Conservation (phyloP, 2,797 vertebrate genomes). For the Gymnothorax javanicus region DNA sequence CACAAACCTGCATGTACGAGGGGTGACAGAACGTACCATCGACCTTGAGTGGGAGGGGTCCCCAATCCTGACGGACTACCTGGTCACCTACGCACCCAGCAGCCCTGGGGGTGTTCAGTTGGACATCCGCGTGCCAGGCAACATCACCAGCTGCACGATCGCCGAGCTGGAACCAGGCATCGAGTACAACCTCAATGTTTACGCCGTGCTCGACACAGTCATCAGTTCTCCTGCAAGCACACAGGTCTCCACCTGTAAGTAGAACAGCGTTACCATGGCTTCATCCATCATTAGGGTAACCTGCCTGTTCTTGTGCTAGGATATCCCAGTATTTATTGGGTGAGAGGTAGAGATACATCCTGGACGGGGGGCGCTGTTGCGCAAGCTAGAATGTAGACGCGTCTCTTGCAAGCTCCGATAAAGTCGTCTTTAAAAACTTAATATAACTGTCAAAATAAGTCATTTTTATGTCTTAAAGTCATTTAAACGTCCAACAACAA, state of each 20-base stretch:
- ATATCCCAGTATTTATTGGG: too few species aligned
- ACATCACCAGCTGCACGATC: slow-evolving; percentile 82
- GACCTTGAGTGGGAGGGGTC: slow-evolving; percentile 90
- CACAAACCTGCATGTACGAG: slow-evolving; percentile 80
- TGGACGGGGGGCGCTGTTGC: too few species aligned
- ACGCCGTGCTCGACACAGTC: slow-evolving; percentile 84
- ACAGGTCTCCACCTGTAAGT: slow-evolving; percentile 91
- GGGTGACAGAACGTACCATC: slow-evolving; percentile 82
- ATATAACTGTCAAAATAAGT: too few species aligned
- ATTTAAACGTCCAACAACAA: too few species aligned
- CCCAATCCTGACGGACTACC: slow-evolving; percentile 83
- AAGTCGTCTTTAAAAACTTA: too few species aligned
- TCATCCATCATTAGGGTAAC: not conserved
- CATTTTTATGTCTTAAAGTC: too few species aligned
- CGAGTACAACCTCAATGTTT: slow-evolving; percentile 92
- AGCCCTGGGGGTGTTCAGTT: slow-evolving; percentile 81
- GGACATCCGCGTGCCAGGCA: slow-evolving; percentile 88
- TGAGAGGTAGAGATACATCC: too few species aligned
- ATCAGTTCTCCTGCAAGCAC: slow-evolving; percentile 84
- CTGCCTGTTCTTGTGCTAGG: too few species aligned
- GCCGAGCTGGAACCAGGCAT: slow-evolving; percentile 85
- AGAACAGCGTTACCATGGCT: slow-evolving; percentile 9
- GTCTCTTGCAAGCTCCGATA: too few species aligned
- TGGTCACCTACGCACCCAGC: slow-evolving; percentile 86
- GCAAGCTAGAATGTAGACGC: too few species aligned